Base-by-base conservation (phyloP, 2,888 invertebrate species). In the Drosophila sordidula region DNA sequence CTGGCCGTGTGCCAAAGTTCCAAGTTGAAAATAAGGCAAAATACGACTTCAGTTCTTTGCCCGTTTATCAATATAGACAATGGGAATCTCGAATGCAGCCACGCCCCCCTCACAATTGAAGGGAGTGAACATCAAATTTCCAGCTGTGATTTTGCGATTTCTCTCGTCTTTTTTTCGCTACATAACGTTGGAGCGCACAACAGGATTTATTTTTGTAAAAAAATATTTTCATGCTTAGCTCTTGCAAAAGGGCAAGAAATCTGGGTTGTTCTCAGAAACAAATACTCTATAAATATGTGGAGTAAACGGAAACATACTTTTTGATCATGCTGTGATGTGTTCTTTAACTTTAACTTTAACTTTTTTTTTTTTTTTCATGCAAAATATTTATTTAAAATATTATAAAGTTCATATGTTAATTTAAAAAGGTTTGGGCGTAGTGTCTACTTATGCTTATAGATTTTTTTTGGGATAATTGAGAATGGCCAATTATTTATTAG, bases 31-130 rank as follows among this genome's bases (percentile, higher is more conserved):
- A 32, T 14, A 29, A 54, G 41, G n/a, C 49, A 26, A 66, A 61
- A 59, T 29, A 52, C 32, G 26, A 34, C 66, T 57, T 76, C 22
- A 59, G 56, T 71, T 55, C 59, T 61, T 65, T 56, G 54, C 39
- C 44, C 80, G 68, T 81, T 77, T 81, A 65, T 81, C 82, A 73
- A 73, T 78, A 78, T 65, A 42, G 47, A 69, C 75, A 73, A 69
- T 68, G 74, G 66, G 54, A 73, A 61, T 59, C 59, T 36, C 44
- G 42, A 47, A 52, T 76, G 41, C 41, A 52, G 52, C 58, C 56
- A 55, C 78, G 47, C 78, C 73, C 52, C 32, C 51, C 2, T 3
- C 44, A 44, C 29, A 22, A n/a, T 16, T 42, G 12, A 8, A 18
- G 38, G 39, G 29, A 8, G 8, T 11, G 50, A 34, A 54, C 50